Conservation (phyloP, 2,888 invertebrate genomes). For the Limenitis camilla region DNA sequence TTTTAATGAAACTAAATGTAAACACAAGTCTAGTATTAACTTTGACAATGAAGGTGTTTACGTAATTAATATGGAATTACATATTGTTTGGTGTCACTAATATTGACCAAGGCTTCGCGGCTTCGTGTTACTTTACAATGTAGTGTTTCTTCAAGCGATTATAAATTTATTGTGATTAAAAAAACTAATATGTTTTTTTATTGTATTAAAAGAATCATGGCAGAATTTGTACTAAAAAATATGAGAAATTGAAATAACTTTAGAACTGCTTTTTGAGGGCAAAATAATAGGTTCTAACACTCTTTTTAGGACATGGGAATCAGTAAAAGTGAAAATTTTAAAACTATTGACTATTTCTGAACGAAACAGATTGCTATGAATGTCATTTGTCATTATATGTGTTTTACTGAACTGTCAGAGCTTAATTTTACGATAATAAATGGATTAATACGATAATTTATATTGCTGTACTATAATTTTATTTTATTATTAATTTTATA, state of each 20-base stretch:
- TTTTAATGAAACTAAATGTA: too few relatives aligned
- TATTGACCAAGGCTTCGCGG: constrained; percentile 30
- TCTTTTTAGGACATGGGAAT: constrained; percentile 10
- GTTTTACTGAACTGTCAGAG: too few relatives aligned
- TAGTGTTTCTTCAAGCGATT: constrained; percentile 9
- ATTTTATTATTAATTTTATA: constrained; percentile 12
- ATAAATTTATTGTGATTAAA: not conserved
- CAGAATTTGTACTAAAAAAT: too few relatives aligned
- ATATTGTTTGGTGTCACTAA: constrained; percentile 23
- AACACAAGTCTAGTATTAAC: not conserved
- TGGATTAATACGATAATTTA: too few relatives aligned
- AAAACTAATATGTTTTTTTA: constrained; percentile 11
- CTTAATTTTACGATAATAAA: too few relatives aligned
- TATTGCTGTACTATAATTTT: too few relatives aligned
- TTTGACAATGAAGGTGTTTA: constrained; percentile 4
- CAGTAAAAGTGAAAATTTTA: too few relatives aligned
- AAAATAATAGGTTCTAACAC: constrained; percentile 2
- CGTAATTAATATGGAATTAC: constrained; percentile 25
- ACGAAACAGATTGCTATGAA: too few relatives aligned
- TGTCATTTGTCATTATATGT: too few relatives aligned
- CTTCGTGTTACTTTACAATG: constrained; percentile 20
- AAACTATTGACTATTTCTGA: too few relatives aligned
- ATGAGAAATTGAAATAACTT: too few relatives aligned
- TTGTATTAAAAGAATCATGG: not conserved
- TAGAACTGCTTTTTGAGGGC: too few relatives aligned